Conservation (phyloP, 2,888 invertebrate species). For the Eupelmus urozonus region DNA sequence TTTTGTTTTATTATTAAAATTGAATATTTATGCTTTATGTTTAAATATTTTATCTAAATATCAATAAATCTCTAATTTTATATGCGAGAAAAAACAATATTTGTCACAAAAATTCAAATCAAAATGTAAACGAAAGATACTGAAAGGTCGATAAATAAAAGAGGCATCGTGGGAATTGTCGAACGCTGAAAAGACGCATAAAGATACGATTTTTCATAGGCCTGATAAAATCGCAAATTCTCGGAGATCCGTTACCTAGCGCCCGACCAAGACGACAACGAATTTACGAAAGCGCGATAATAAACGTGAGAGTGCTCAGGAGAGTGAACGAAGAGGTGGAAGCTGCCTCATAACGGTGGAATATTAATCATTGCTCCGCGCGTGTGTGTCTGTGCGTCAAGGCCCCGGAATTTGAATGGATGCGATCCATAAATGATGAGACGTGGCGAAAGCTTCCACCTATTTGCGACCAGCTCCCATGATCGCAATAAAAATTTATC, state of each 20-base stretch:
- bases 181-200: constrained; percentile 49
- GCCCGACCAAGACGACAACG: constrained; percentile 19
- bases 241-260: constrained; percentile 45
- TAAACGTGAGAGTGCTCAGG: constrained; percentile 59
- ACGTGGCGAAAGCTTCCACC: constrained; percentile 75
- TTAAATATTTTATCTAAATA: background rate
- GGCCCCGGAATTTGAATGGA: constrained; percentile 69
- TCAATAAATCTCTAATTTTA: background rate
- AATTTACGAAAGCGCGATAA: constrained; percentile 55
- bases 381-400: constrained; percentile 4
- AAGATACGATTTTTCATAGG: constrained; percentile 53
- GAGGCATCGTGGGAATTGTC: constrained; percentile 48
- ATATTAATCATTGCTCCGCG: constrained; percentile 71
- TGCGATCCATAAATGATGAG: constrained; percentile 75
- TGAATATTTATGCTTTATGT: background rate
- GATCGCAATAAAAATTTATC: constrained; percentile 54
- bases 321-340: constrained; percentile 56
- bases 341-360: constrained; percentile 66
- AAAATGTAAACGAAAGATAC: background rate
- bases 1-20: background rate
- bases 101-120: background rate
- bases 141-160: constrained; percentile 23
- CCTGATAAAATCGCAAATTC: constrained; percentile 57
- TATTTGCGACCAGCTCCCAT: constrained; percentile 25
- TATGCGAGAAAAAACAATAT: background rate